Evolutionary conservation across 1,140 invertebrate genomes (phyloP), one percentile per base, ranked within the genome.

Genomic region (Diabrotica virgifera): DNA sequence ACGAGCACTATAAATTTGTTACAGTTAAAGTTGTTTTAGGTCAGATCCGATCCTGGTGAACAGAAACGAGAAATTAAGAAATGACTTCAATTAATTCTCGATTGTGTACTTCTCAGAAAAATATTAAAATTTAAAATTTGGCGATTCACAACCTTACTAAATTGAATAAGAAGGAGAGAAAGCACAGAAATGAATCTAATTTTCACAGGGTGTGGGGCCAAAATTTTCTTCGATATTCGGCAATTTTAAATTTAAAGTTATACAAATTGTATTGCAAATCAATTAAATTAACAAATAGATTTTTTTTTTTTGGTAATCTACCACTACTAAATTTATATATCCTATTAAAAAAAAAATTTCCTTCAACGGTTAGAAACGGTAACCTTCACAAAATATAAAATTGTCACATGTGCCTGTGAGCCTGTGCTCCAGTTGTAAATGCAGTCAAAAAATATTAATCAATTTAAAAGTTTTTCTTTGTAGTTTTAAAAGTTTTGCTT

Each of bases 61-160:
- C 14, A 63, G 59, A 64, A 24, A 68, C 67, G 70, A 67, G 63
- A 74, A 72, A 70, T 72, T 71, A 76, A 73, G 73, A 74, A 76
- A 76, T 73, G 74, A 74, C 72, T 76, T 69, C 74, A 76, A 76
- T 76, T 76, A 76, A 73, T 72, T 74, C 72, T 73, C 73, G 60
- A 76, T 76, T 76, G 74, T 76, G 59, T 37, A 68, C 70, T 71
- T 70, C 70, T 51, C 62, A 64, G 69, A 74, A 72, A 74, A 74
- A 74, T 72, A 70, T 72, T 65, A 65, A 69, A 70, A 72, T 72
- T 69, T 67, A 62, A 67, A 70, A 70, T 65, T 68, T 66, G 64
- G 57, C 37, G 52, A 40, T 36, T 62, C 52, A 54, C 52, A 62
- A 62, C 60, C 60, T 54, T 54, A 13, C 12, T 12, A 37, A 58